A percentile compares a stretch with the other conserved stretches of the same genome.
These are phyloP conservation scores for Pelobates cultripes DNA, from an alignment of 2,797 vertebrate genomes.

Conservation along the genomic window DNA sequence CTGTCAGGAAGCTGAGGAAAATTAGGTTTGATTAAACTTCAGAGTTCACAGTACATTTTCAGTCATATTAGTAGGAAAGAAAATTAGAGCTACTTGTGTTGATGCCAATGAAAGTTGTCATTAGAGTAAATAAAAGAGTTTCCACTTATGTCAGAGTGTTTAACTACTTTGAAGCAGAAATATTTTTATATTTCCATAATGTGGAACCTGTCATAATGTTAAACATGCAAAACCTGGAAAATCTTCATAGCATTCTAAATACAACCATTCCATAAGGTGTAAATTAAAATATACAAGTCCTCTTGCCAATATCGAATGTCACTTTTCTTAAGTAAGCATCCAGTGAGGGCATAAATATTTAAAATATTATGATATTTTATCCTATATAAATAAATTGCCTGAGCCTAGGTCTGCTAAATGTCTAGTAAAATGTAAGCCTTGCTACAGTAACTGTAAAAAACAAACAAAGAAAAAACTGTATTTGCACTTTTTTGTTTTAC, in stretches of 20 bases:
- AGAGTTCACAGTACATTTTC: conserved; percentile 38
- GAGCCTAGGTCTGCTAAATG: not conserved
- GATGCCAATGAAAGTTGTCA: conserved; percentile 42
- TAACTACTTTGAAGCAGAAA: conserved; percentile 5
- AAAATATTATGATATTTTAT: not conserved
- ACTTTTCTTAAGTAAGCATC: not conserved
- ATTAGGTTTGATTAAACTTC: conserved; percentile 52
- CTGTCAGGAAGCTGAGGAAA: conserved; percentile 53
- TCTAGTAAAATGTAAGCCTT: not conserved
- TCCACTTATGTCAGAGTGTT: conserved; percentile 48
- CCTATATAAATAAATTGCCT: not conserved
- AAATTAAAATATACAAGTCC: conserved; percentile 8
- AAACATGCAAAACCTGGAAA: conserved; percentile 21
- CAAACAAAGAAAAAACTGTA: not conserved
- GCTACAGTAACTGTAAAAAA: not conserved
- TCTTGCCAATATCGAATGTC: not conserved
- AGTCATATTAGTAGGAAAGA: conserved; percentile 42
- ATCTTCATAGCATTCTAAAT: conserved; percentile 2
- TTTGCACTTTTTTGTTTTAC: not conserved
- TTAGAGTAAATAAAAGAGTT: conserved; percentile 46
- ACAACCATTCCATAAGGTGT: conserved; percentile 26
- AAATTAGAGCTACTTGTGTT: conserved; percentile 38
- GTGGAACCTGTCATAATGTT: conserved; percentile 24
- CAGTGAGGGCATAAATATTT: not conserved
- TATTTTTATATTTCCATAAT: conserved; percentile 12